Percentiles rank a stretch among this genome's conserved stretches.
Conservation (phyloP, 2,888 invertebrate species). For the Eristalis tenax region DNA sequence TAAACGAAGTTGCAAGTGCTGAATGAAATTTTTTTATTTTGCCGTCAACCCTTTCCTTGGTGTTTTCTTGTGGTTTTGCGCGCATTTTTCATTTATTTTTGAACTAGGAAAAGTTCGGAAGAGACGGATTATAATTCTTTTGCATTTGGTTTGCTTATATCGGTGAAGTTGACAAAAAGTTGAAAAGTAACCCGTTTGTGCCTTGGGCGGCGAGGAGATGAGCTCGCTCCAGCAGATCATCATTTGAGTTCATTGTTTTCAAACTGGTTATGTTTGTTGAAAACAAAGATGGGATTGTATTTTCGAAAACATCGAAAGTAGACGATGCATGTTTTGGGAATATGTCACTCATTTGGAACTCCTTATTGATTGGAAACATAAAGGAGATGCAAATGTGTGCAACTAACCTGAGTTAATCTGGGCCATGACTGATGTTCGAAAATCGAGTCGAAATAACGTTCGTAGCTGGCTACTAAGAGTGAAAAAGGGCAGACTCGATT, state of each 20-base stretch:
- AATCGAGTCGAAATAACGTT: no score
- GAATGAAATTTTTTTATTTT: slow-evolving; percentile 8
- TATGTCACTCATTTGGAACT: no score
- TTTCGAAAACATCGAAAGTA: no score
- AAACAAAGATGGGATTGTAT: no score
- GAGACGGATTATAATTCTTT: slow-evolving; percentile 26
- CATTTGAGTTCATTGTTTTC: slow-evolving; percentile 33
- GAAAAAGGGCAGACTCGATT: no score
- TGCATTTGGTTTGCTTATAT: not conserved
- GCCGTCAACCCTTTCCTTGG: not conserved
- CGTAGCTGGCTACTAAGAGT: no score
- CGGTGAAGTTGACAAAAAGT: not conserved
- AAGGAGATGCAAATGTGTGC: no score
- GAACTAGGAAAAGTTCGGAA: not conserved
- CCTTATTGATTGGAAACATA: no score
- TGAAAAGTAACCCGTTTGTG: slow-evolving; percentile 19
- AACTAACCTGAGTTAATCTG: no score
- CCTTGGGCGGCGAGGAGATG: not conserved
- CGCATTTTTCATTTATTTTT: not conserved
- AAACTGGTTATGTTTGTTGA: slow-evolving; percentile 26
- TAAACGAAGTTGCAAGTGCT: slow-evolving; percentile 1
- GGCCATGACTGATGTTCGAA: no score
- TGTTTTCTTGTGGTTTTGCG: not conserved
- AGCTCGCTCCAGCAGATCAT: slow-evolving; percentile 48
- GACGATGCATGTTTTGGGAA: no score